These are phyloP conservation scores for Agrypnia vestita DNA, from an alignment of 1,140 invertebrate species.

Conservation along the genomic window DNA sequence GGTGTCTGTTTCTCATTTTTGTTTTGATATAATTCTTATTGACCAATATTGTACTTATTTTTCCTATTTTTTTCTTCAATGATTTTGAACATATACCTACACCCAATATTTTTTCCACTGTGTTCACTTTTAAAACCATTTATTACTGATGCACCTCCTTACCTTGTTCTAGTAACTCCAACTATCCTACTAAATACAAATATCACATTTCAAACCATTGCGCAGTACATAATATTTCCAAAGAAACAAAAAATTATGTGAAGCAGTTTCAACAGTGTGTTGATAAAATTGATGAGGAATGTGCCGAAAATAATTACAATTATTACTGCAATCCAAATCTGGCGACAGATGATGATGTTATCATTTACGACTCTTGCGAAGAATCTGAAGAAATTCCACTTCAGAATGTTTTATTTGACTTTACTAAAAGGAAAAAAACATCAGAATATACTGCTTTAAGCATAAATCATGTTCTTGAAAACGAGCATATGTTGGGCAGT, in stretches of 20 bases:
- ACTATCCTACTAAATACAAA: not conserved
- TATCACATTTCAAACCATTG: not conserved
- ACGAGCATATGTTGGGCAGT: not conserved
- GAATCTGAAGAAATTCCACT: conserved; percentile 44
- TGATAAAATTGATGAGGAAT: no score
- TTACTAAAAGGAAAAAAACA: conserved; percentile 2
- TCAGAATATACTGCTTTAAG: not conserved
- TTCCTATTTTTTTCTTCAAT: no score
- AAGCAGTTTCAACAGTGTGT: no score
- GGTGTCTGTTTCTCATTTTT: no score
- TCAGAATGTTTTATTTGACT: conserved; percentile 38
- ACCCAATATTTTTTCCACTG: not conserved
- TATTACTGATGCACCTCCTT: conserved; percentile 3
- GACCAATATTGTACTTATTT: no score
- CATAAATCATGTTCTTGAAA: conserved; percentile 13
- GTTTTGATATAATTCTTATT: no score
- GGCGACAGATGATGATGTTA: not conserved
- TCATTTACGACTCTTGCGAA: not conserved
- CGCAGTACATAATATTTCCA: not conserved
- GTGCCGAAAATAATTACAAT: not conserved
- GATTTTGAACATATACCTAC: no score
- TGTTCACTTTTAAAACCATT: not conserved
- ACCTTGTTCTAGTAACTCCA: conserved; percentile 30
- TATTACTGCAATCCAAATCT: not conserved
- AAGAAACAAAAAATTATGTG: no score